Evolutionary conservation across 2,113 vertebrate species (phyloP), one percentile per base, ranked within the genome.

Genomic region (Vulpes vulpes): DNA sequence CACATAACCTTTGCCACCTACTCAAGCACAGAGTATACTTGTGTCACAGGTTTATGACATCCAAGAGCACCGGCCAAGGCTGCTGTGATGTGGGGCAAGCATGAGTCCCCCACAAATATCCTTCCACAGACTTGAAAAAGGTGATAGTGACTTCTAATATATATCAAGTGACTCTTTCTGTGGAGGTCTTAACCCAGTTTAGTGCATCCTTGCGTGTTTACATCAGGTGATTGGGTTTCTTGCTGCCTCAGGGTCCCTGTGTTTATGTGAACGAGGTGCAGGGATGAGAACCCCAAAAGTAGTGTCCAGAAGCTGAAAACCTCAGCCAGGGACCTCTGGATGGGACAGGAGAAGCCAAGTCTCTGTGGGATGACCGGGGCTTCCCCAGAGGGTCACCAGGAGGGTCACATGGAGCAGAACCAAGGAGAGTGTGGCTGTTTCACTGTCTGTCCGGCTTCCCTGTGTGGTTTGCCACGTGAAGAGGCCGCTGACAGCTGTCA

Each of bases 281-380:
- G 22, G 8, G 55, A 32, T 55, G 5, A 62, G 59, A 51, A 55
- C 32, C 43, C 35, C 25, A 16, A 14, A 32, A 91, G 25, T 2
- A 51, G 25, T 25, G 35, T 32, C 78, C 5, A 3, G 23, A 74
- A 38, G 59, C 57, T n/a, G 16, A 43, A 15, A 9, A 32, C 16
- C 23, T 55, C 10, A 3, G 38, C 51, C 19, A 49, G 59, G 25
- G 5, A 2, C 59, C 0, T 1, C 22, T 0, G 0, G 49, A 22
- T 10, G 23, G 8, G 38, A n/a, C 2, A 1, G 62, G 38, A n/a
- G 32, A 92, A 69, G 60, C 49, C 11, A 9, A 0, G 10, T 8
- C 35, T 38, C 32, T 49, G 60, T 1, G 17, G 80, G 76, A 23
- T 14, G 64, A 57, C 38, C 15, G 1, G 19, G 43, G 19, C 38